Evolutionary conservation across 2,888 invertebrate species (phyloP).

Genomic region (Hirtodrosophila alboralis): DNA sequence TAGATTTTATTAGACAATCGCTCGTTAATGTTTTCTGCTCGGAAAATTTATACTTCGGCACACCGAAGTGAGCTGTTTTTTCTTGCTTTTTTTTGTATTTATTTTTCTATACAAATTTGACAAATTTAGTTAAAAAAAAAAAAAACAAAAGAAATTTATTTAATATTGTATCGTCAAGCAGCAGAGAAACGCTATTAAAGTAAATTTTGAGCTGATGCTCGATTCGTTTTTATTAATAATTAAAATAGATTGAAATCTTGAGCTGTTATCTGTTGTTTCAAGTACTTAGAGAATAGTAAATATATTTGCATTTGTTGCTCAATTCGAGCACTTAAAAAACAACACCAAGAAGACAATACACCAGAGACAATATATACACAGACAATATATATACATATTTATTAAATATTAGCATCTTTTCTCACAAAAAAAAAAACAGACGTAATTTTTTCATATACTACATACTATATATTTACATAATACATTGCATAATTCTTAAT

Average conservation of each 20-base stretch:
- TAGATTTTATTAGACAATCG: no score
- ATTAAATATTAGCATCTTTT: conserved; percentile 39
- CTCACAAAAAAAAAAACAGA: no score
- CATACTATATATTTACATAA: no score
- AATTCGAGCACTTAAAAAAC: conserved; percentile 9
- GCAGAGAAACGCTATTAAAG: conserved; percentile 33
- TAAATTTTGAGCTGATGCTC: conserved; percentile 20
- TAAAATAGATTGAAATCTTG: conserved; percentile 14
- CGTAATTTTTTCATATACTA: no score
- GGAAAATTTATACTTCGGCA: no score
- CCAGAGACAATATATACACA: conserved; percentile 31
- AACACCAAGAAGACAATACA: conserved; percentile 20
- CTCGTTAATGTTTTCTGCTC: no score
- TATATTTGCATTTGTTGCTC: conserved; percentile 38
- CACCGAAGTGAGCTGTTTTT: no score
- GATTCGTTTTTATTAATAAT: conserved; percentile 21
- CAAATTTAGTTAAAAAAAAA: conserved; percentile 41
- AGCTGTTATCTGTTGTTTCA: conserved; percentile 27
- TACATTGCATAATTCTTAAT: conserved; percentile 39
- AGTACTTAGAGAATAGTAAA: conserved; percentile 22
- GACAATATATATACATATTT: conserved; percentile 10
- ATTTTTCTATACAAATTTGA: conserved; percentile 36
- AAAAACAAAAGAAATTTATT: no score
- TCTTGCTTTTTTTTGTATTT: conserved; percentile 32
- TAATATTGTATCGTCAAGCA: conserved; percentile 79